phyloP scores from a whole-genome alignment of 2,888 invertebrate species.

The Tigriopus californicus region DNA sequence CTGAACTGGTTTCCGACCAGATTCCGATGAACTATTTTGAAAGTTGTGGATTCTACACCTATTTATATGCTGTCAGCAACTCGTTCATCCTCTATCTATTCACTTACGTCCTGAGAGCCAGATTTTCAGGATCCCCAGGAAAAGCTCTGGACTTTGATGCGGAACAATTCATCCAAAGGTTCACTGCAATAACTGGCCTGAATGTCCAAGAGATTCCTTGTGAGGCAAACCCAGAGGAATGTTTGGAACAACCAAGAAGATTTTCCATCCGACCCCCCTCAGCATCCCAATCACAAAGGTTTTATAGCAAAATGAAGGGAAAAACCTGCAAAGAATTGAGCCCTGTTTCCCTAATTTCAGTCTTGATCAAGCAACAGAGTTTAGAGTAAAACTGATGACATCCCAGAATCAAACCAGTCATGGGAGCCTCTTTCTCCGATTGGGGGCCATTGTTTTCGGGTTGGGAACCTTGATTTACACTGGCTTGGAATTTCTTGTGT shows the following conservation, averaged over 20 bases:
- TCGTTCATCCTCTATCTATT: conserved; percentile 80
- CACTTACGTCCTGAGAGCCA: conserved; percentile 56
- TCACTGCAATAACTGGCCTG: too few species aligned
- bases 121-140: neutral
- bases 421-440: conserved; percentile 6
- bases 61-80: conserved; percentile 78
- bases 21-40: conserved; percentile 15
- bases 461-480: conserved; percentile 94
- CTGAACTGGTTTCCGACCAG: conserved; percentile 9
- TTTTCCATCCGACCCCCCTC: neutral
- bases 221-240: neutral
- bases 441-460: conserved; percentile 54
- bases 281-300: too few species aligned
- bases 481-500: conserved; percentile 80
- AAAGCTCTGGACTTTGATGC: too few species aligned
- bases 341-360: neutral
- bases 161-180: too few species aligned
- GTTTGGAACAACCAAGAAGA: neutral
- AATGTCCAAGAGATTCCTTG: neutral
- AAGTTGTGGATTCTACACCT: conserved; percentile 63
- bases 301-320: too few species aligned
- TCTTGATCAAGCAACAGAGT: neutral
- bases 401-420: conserved; percentile 14
- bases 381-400: conserved; percentile 13
- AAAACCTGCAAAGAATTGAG: too few species aligned